phyloP scores from a whole-genome alignment of 2,797 vertebrate species.

The Mionectes olivaceus region DNA sequence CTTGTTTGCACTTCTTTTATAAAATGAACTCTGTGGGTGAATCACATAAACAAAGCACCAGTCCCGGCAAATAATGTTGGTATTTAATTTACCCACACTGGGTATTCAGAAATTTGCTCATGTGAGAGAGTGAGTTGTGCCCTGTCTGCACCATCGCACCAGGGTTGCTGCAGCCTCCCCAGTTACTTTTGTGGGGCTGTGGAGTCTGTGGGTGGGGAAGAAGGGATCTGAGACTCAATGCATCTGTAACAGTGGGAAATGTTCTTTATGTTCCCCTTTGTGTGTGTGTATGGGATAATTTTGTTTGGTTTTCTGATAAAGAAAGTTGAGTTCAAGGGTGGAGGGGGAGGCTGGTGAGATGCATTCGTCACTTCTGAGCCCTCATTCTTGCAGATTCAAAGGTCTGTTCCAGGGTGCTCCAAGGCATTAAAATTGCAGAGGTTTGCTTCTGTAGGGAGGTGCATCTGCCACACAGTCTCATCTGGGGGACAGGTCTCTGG shows the following conservation, averaged over 20 bases:
- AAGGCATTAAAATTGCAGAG: neutral
- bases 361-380: neutral
- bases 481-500: neutral
- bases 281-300: neutral
- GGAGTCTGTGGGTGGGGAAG: neutral
- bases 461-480: neutral
- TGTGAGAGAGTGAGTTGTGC: neutral
- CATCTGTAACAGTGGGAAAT: neutral
- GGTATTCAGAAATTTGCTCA: neutral
- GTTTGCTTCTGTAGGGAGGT: neutral
- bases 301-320: neutral
- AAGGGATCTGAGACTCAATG: neutral
- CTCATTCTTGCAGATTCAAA: neutral
- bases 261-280: neutral
- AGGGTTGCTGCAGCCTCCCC: neutral
- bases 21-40: neutral
- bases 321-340: neutral
- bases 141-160: rapidly evolving
- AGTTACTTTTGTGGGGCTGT: neutral
- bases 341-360: neutral
- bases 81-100: neutral
- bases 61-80: neutral
- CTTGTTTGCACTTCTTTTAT: neutral
- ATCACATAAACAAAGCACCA: neutral
- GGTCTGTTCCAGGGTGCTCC: neutral